phyloP scores from a whole-genome alignment of 92 coral and sea anemone genomes.

The Parazoanthus atlanticus region DNA sequence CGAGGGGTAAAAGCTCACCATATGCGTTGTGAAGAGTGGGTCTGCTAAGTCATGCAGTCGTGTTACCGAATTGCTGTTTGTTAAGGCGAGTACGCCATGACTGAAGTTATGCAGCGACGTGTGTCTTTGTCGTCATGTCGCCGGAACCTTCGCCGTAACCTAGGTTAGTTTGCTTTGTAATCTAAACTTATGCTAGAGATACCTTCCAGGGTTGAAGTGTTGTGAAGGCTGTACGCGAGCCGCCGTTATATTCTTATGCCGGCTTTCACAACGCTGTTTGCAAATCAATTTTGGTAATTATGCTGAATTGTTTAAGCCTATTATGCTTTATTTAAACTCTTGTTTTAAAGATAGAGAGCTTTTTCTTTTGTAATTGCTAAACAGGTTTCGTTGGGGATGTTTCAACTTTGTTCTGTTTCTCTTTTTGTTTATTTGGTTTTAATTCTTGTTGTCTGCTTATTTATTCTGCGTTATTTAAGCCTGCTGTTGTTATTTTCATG shows the following conservation, averaged over 20 bases:
- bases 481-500: slow-evolving; percentile 5
- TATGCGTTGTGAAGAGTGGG: slow-evolving; percentile 32
- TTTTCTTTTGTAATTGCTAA: slow-evolving; percentile 33
- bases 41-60: slow-evolving; percentile 41
- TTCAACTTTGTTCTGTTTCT: slow-evolving; percentile 17
- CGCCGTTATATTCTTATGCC: slow-evolving; percentile 34
- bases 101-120: slow-evolving; percentile 48
- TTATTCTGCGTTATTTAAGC: not conserved
- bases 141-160: slow-evolving; percentile 45
- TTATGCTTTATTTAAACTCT: slow-evolving; percentile 32
- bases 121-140: slow-evolving; percentile 43
- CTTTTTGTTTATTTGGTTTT: slow-evolving; percentile 2
- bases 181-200: slow-evolving; percentile 5
- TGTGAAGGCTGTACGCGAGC: slow-evolving; percentile 5
- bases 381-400: slow-evolving; percentile 33
- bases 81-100: slow-evolving; percentile 37
- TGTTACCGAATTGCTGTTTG: slow-evolving; percentile 46
- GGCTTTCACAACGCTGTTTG: slow-evolving; percentile 41
- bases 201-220: slow-evolving; percentile 9
- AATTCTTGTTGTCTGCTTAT: not conserved
- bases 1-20: slow-evolving; percentile 29
- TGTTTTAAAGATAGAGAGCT: not conserved
- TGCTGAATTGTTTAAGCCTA: slow-evolving; percentile 33
- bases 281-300: slow-evolving; percentile 25
- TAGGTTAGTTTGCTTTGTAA: slow-evolving; percentile 34